These are phyloP conservation scores for Psittacula cyanocephala DNA, from an alignment of 2,113 vertebrate species.

Conservation along the genomic window DNA sequence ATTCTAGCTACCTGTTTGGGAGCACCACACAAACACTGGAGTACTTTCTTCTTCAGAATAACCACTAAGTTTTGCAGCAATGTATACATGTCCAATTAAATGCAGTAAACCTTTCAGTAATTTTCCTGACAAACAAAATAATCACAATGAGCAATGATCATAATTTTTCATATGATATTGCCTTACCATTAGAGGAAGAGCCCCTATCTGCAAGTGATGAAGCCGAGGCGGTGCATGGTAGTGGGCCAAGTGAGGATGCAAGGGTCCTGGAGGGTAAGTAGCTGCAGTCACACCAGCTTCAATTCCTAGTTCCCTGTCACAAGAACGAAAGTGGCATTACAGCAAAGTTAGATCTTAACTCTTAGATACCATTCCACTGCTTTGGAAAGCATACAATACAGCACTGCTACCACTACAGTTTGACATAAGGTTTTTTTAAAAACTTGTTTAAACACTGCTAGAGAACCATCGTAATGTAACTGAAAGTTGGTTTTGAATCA, in stretches of 20 bases:
- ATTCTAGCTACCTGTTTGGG: not conserved
- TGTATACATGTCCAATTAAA: not conserved
- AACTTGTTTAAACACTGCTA: not conserved
- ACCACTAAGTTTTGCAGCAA: not conserved
- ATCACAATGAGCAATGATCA: not conserved
- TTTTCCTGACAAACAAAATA: not conserved
- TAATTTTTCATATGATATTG: not conserved
- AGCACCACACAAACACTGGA: not conserved
- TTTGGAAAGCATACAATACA: not conserved
- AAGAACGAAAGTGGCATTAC: not conserved
- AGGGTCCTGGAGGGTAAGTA: constrained; percentile 89
- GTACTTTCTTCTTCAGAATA: not conserved
- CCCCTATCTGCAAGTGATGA: constrained; percentile 91
- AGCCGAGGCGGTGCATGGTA: constrained; percentile 95
- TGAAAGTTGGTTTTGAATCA: not conserved
- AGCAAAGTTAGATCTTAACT: not conserved
- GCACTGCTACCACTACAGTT: not conserved
- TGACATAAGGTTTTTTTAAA: rapidly evolving
- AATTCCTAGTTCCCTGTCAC: constrained; percentile 93
- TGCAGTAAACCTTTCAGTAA: not conserved
- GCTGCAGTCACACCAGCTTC: constrained; percentile 94
- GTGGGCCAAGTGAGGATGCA: constrained; percentile 95
- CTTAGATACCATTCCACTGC: not conserved
- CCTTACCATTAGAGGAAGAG: constrained; percentile 93
- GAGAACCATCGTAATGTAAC: not conserved